These are phyloP conservation scores for Druon quercuslanigerum DNA, from an alignment of 1,140 invertebrate species.

Conservation along the genomic window DNA sequence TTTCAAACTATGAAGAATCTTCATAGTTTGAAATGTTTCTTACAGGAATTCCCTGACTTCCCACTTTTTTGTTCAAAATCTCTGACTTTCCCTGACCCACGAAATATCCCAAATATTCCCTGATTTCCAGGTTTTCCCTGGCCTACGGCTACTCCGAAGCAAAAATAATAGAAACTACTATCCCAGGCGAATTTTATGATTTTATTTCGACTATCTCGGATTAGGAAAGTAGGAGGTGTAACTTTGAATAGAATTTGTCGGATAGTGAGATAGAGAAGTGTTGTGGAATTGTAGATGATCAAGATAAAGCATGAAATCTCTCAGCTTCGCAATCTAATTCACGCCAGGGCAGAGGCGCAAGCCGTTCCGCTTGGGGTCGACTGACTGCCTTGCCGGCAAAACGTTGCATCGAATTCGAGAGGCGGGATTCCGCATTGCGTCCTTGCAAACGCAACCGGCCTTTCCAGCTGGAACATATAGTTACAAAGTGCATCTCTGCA, in stretches of 20 bases:
- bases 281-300: slow-evolving; percentile 12
- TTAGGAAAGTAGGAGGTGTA: background rate
- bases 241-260: background rate
- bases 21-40: no score
- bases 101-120: no score
- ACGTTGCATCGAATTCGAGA: slow-evolving; percentile 16
- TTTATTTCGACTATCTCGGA: background rate
- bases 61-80: no score
- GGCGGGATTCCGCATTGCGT: slow-evolving; percentile 17
- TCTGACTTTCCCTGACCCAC: no score
- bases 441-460: slow-evolving; percentile 11
- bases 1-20: no score
- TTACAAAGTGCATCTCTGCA: slow-evolving; percentile 19
- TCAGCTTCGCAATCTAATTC: background rate
- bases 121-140: no score
- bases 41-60: no score
- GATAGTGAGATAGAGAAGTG: slow-evolving; percentile 1
- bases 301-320: slow-evolving; percentile 13
- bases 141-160: no score
- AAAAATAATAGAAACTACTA: no score
- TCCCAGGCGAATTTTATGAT: background rate
- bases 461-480: background rate
- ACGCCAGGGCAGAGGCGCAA: background rate
- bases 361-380: background rate
- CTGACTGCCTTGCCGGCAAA: background rate